These are phyloP conservation scores for Idaea aversata DNA, from an alignment of 2,888 invertebrate species.

Conservation along the genomic window DNA sequence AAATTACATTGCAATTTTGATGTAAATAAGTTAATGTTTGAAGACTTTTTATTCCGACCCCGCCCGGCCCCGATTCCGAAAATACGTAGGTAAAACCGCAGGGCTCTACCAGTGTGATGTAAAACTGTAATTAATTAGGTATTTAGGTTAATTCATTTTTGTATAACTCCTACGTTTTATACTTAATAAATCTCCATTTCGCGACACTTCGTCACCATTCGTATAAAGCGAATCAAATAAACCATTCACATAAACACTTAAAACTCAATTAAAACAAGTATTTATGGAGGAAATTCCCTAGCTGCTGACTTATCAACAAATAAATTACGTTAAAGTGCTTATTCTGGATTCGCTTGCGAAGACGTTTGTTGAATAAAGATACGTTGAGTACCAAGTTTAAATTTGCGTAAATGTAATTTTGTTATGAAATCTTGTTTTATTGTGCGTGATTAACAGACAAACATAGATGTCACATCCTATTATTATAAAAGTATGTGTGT, in stretches of 20 bases:
- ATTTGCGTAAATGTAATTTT: not conserved
- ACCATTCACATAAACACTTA: slow-evolving; percentile 1
- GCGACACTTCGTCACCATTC: not conserved
- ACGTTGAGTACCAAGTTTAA: not conserved
- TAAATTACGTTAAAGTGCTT: not conserved
- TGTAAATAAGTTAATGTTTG: too few species aligned
- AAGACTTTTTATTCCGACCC: too few species aligned
- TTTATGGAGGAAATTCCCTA: not conserved
- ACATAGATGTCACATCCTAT: too few species aligned
- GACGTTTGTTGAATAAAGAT: not conserved
- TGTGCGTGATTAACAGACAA: too few species aligned
- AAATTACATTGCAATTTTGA: too few species aligned
- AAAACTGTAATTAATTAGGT: too few species aligned
- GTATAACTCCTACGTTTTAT: too few species aligned
- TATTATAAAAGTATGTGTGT: too few species aligned
- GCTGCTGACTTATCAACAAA: slow-evolving; percentile 1
- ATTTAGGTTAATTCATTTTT: too few species aligned
- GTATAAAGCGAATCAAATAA: not conserved
- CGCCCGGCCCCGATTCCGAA: too few species aligned
- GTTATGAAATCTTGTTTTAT: not conserved
- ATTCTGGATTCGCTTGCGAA: not conserved
- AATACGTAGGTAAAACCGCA: too few species aligned
- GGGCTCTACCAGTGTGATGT: too few species aligned
- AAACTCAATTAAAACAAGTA: slow-evolving; percentile 1
- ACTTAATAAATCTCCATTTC: not conserved